Evolutionary conservation across 1,140 invertebrate genomes (phyloP).

Genomic region (Drosophila lacertosa): DNA sequence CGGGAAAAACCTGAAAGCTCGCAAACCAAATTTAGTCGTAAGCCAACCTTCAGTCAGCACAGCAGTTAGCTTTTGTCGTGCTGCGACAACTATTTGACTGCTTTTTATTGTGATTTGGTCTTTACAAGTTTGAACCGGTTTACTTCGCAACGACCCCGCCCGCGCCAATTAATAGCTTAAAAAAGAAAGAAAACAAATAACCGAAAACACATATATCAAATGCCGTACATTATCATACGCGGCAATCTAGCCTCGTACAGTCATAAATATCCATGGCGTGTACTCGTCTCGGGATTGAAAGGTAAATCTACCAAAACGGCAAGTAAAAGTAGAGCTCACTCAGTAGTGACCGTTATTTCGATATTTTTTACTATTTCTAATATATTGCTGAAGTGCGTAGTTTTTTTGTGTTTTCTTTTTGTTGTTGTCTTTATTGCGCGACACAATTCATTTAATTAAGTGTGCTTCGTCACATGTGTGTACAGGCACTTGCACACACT

Average conservation of each 20-base stretch:
- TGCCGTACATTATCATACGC: slow-evolving; percentile 94
- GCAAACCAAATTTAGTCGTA: slow-evolving; percentile 66
- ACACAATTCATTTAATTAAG: slow-evolving; percentile 71
- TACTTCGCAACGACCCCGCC: slow-evolving; percentile 35
- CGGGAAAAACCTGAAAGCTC: slow-evolving; percentile 56
- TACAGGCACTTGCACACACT: slow-evolving; percentile 23
- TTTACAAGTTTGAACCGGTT: slow-evolving; percentile 46
- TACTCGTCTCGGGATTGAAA: slow-evolving; percentile 93
- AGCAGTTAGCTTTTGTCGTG: slow-evolving; percentile 49
- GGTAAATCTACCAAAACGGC: slow-evolving; percentile 84
- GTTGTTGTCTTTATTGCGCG: slow-evolving; percentile 52
- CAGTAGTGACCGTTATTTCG: neutral
- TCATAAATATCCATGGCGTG: slow-evolving; percentile 92
- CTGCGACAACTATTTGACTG: slow-evolving; percentile 20
- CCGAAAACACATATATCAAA: slow-evolving; percentile 83
- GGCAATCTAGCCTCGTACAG: slow-evolving; percentile 93
- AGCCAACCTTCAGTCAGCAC: slow-evolving; percentile 64
- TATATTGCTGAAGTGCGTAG: slow-evolving; percentile 25
- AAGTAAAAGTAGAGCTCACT: slow-evolving; percentile 17
- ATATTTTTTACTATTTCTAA: slow-evolving; percentile 16
- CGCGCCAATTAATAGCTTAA: slow-evolving; percentile 55
- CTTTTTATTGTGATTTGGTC: slow-evolving; percentile 31
- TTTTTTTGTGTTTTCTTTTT: slow-evolving; percentile 28
- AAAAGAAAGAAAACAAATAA: slow-evolving; percentile 18
- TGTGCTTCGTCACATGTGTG: slow-evolving; percentile 49